Percentiles rank a stretch among this genome's conserved stretches.
phyloP scores from a whole-genome alignment of 2,113 vertebrate genomes.

The Tragelaphus buxtoni region DNA sequence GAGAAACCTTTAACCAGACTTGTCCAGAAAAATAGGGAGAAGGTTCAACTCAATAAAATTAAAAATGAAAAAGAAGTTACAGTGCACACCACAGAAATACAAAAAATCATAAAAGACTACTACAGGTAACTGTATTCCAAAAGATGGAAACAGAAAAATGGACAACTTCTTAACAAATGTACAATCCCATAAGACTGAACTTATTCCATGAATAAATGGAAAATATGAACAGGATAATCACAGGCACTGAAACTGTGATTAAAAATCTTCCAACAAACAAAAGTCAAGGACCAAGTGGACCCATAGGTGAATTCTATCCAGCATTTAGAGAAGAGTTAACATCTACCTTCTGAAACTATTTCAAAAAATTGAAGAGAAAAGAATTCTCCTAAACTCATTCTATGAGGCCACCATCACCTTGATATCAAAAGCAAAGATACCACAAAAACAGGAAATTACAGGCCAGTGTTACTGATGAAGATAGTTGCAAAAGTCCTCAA shows the following conservation, averaged over 20 bases:
- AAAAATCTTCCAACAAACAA: neutral
- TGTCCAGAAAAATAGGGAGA: accelerated
- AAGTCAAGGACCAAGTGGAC: neutral
- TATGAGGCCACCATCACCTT: neutral
- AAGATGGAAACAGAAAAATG: neutral
- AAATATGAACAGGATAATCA: neutral
- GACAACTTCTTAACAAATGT: neutral
- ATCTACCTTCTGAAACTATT: neutral
- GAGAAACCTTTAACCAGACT: neutral
- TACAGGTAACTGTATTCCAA: neutral
- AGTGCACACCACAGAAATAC: neutral
- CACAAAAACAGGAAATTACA: neutral
- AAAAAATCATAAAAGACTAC: neutral
- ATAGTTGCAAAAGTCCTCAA: neutral
- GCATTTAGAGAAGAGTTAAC: neutral
- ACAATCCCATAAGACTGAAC: neutral
- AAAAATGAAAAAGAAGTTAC: neutral
- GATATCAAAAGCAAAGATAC: neutral
- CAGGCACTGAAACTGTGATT: neutral
- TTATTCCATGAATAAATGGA: neutral
- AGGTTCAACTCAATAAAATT: neutral
- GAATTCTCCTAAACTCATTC: neutral
- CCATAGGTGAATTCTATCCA: neutral
- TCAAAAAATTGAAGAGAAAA: neutral
- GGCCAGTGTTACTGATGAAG: neutral